Percentiles rank a stretch among this genome's conserved stretches.
phyloP scores from a whole-genome alignment of 2,888 invertebrate genomes.

The Leptinotarsa tumamoca region DNA sequence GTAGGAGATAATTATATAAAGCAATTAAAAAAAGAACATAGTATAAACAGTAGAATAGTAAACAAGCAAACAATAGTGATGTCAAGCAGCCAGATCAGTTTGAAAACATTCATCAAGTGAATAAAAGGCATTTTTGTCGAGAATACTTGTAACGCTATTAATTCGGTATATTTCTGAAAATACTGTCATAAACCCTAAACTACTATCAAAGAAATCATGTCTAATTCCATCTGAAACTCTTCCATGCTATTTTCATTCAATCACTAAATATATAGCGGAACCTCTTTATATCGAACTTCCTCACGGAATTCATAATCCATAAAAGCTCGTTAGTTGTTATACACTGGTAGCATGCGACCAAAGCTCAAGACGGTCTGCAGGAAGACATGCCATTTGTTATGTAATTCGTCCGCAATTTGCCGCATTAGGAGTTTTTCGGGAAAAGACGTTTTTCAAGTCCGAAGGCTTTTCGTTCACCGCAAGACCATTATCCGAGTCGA shows the following conservation, averaged over 20 bases:
- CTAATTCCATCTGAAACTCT: background rate
- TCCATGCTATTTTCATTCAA: constrained; percentile 26
- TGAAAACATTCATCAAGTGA: no score
- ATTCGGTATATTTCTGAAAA: no score
- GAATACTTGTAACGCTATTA: no score
- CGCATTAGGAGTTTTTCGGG: constrained; percentile 17
- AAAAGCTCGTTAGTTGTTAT: constrained; percentile 53
- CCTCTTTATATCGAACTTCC: constrained; percentile 51
- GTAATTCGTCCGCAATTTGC: constrained; percentile 28
- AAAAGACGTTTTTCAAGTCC: background rate
- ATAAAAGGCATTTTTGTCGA: no score
- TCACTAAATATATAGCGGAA: constrained; percentile 39
- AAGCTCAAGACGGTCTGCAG: constrained; percentile 37
- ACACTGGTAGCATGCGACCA: constrained; percentile 51
- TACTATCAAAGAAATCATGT: background rate
- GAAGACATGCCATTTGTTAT: constrained; percentile 45
- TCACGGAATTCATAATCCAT: constrained; percentile 53
- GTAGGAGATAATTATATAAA: no score
- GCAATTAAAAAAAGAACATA: no score
- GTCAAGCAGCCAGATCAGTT: no score
- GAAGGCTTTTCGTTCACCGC: background rate
- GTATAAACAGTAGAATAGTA: no score
- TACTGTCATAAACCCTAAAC: no score
- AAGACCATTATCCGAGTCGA: background rate
- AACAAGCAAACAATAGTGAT: no score